phyloP scores from a whole-genome alignment of 1,140 invertebrate genomes.

The Macrotrachela quadricornifera region DNA sequence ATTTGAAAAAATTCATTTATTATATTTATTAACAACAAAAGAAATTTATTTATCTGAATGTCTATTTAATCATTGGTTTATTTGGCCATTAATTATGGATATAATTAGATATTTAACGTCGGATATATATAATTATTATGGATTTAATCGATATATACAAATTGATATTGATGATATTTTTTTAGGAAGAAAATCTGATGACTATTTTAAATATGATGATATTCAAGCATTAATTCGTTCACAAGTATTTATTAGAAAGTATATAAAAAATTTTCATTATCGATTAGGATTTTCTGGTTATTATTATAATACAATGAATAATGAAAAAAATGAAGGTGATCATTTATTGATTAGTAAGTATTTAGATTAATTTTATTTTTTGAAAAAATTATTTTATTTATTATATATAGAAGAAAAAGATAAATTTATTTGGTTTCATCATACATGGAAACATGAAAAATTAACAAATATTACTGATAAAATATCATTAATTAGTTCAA shows the following conservation, averaged over 20 bases:
- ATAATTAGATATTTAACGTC: no score
- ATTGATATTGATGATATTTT: constrained; percentile 99
- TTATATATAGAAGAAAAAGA: constrained; percentile 12
- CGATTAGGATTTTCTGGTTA: constrained; percentile 96
- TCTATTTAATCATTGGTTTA: no score
- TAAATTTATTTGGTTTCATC: constrained; percentile 21
- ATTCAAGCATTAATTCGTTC: constrained; percentile 32
- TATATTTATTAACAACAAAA: no score
- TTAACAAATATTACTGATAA: no score
- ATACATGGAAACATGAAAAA: constrained; percentile 45
- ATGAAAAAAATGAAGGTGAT: constrained; percentile 77
- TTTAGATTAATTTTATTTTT: not conserved
- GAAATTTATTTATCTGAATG: no score
- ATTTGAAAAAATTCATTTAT: no score
- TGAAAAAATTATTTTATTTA: not conserved
- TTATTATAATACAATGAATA: constrained; percentile 71
- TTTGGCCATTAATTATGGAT: no score
- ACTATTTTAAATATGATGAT: constrained; percentile 38
- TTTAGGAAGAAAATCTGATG: constrained; percentile 60
- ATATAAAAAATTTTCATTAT: constrained; percentile 51
- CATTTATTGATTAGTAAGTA: constrained; percentile 60
- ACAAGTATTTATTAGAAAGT: constrained; percentile 50
- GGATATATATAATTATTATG: no score
- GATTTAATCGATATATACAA: constrained; percentile 63
- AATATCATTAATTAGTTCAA: no score